Conservation (phyloP, 1,140 invertebrate species). For the Drosophila ananassae region DNA sequence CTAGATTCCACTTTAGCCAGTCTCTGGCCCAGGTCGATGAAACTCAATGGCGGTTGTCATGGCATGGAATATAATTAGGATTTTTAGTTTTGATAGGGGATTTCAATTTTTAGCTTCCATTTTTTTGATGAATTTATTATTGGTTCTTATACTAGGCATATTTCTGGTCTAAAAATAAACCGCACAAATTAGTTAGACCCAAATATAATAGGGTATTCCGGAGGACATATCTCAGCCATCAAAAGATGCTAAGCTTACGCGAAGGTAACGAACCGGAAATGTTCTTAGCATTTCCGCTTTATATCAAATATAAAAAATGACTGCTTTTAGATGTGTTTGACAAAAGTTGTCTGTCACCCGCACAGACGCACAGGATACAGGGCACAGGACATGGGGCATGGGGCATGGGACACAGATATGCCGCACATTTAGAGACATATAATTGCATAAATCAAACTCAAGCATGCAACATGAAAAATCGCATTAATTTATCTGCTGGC, state of each 20-base stretch:
- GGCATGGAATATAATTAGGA: neutral
- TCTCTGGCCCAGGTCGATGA: neutral
- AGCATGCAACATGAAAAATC: constrained; percentile 83
- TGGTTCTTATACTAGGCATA: no score
- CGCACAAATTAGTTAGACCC: neutral
- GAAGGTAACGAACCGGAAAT: constrained; percentile 74
- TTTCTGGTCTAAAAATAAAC: neutral
- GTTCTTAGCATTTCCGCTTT: constrained; percentile 73
- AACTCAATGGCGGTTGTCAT: constrained; percentile 8
- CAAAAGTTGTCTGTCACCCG: constrained; percentile 74
- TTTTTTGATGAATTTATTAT: no score
- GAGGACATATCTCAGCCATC: neutral
- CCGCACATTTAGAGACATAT: constrained; percentile 62
- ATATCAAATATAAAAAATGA: constrained; percentile 78
- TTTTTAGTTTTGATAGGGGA: neutral
- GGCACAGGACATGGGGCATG: neutral
- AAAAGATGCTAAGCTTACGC: constrained; percentile 12
- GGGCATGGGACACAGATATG: constrained; percentile 9
- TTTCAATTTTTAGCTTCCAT: no score
- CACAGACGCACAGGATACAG: constrained; percentile 15
- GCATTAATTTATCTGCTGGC: constrained; percentile 82
- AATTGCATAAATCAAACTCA: constrained; percentile 83
- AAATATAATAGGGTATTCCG: constrained; percentile 4
- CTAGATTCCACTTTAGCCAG: constrained; percentile 32
- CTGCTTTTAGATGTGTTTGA: constrained; percentile 80